phyloP scores from a whole-genome alignment of 1,140 invertebrate species.

The Pomacea maculata region DNA sequence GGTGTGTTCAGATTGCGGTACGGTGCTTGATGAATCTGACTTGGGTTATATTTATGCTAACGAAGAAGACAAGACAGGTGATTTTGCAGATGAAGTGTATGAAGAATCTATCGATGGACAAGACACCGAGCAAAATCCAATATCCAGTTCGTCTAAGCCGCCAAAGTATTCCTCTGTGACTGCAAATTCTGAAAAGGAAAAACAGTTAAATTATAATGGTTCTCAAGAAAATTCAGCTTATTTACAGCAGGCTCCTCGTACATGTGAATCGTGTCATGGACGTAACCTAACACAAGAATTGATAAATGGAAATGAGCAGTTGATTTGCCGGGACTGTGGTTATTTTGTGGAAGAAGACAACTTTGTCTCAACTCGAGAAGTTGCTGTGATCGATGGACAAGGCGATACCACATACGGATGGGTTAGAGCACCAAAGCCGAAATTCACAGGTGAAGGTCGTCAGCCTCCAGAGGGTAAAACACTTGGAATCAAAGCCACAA shows the following conservation, averaged over 20 bases:
- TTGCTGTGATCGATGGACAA: neutral
- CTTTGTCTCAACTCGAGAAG: constrained; percentile 1
- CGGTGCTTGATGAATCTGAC: neutral
- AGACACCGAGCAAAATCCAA: neutral
- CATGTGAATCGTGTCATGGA: too few relatives aligned
- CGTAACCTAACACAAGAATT: neutral
- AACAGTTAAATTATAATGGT: too few relatives aligned
- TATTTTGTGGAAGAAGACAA: constrained; percentile 3
- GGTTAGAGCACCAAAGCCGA: constrained; percentile 1
- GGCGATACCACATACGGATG: constrained; percentile 6
- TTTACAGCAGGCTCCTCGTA: too few relatives aligned
- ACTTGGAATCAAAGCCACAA: neutral
- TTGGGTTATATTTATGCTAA: neutral
- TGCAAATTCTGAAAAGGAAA: too few relatives aligned
- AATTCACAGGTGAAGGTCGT: neutral
- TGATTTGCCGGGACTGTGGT: constrained; percentile 17
- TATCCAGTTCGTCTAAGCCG: too few relatives aligned
- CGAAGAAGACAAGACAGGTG: neutral
- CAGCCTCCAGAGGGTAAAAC: constrained; percentile 5
- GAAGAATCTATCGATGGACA: neutral
- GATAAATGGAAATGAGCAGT: constrained; percentile 13
- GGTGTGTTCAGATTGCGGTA: constrained; percentile 10
- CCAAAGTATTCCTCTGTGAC: too few relatives aligned
- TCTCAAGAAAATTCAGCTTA: too few relatives aligned
- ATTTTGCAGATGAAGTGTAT: constrained; percentile 8